These are phyloP conservation scores for Ericerus pela DNA, from an alignment of 1,140 invertebrate genomes.

Conservation along the genomic window DNA sequence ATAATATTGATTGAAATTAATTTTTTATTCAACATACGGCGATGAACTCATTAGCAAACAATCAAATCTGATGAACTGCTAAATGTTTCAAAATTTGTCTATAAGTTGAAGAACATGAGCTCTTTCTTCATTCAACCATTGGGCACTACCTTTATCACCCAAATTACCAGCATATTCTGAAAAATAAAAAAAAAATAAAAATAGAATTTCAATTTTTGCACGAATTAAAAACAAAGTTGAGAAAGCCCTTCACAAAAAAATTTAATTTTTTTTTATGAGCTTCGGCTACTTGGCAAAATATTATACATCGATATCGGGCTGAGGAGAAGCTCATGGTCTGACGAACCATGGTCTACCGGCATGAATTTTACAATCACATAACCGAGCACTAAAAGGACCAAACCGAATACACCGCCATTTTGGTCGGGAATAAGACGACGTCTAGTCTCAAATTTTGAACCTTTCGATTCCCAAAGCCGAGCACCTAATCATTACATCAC, in stretches of 20 bases:
- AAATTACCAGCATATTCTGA: slow-evolving; percentile 89
- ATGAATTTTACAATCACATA: not conserved
- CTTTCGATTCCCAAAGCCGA: no score
- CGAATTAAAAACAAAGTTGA: not conserved
- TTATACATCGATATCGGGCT: not conserved
- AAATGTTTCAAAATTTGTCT: slow-evolving; percentile 83
- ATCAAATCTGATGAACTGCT: no score
- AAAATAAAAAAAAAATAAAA: slow-evolving; percentile 24
- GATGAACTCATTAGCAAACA: no score
- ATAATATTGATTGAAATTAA: no score
- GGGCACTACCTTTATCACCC: slow-evolving; percentile 68
- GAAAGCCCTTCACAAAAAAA: not conserved
- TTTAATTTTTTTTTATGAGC: not conserved
- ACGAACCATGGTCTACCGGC: not conserved
- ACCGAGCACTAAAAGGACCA: not conserved
- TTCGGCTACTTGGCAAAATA: not conserved
- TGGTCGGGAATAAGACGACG: no score
- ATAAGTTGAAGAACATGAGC: slow-evolving; percentile 82
- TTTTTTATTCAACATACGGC: no score
- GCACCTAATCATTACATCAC: no score
- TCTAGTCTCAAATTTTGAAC: no score
- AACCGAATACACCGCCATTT: no score
- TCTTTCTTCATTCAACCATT: slow-evolving; percentile 75
- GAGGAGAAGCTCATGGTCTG: not conserved
- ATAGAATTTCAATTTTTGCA: not conserved